Percentiles rank a stretch among this genome's conserved stretches.
Evolutionary conservation across 2,888 invertebrate species (phyloP).

Genomic region (Cataglyphis livida): DNA sequence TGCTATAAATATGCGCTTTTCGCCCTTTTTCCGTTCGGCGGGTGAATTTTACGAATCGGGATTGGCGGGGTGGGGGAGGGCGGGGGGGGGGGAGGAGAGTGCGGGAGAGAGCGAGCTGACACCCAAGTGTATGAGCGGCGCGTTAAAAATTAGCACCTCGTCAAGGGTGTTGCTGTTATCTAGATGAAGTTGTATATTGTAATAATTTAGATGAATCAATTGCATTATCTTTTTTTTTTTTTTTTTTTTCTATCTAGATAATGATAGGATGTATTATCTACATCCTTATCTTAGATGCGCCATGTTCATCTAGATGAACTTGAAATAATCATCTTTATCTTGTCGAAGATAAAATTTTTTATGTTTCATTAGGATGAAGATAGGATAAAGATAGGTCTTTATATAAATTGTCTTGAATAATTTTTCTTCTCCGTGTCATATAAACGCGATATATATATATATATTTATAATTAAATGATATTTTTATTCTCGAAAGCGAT

Average conservation of each 20-base stretch:
- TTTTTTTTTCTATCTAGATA: not conserved
- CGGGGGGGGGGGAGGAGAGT: not conserved
- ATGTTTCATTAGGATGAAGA: too few species aligned
- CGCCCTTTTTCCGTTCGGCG: constrained; percentile 48
- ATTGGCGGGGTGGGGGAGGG: too few species aligned
- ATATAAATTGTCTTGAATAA: not conserved
- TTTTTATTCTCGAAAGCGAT: not conserved
- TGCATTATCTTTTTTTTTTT: not conserved
- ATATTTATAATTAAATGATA: not conserved
- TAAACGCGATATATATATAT: not conserved
- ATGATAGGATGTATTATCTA: not conserved
- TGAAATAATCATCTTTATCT: too few species aligned
- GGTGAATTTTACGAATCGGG: constrained; percentile 69
- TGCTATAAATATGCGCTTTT: constrained; percentile 54
- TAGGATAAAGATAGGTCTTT: too few species aligned
- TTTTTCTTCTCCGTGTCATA: not conserved
- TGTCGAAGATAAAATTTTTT: too few species aligned
- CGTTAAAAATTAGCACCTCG: constrained; percentile 38
- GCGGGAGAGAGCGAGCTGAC: constrained; percentile 44
- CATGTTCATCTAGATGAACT: too few species aligned
- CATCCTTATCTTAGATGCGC: too few species aligned
- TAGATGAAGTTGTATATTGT: not conserved
- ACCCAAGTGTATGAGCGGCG: constrained; percentile 23
- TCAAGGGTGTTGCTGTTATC: not conserved
- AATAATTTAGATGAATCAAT: not conserved